A percentile compares a stretch with the other conserved stretches of the same genome.
Evolutionary conservation across 2,797 vertebrate genomes (phyloP).

Genomic region (Antrozous pallidus): DNA sequence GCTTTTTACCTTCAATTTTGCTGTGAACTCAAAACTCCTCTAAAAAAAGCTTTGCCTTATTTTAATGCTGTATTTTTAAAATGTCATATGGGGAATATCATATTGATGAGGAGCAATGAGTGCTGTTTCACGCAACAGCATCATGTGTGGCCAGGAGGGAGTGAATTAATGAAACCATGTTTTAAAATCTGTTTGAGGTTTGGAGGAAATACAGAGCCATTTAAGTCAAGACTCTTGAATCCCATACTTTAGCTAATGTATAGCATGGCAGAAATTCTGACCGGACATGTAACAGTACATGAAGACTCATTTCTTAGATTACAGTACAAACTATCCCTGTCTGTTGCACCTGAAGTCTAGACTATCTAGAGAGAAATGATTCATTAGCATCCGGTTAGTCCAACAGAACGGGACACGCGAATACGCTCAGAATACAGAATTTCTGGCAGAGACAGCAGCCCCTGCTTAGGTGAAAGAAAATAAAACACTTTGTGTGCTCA

Average conservation of each 20-base stretch:
- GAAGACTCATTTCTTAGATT: neutral
- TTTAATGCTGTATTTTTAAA: neutral
- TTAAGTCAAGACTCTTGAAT: neutral
- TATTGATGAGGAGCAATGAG: neutral
- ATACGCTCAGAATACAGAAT: neutral
- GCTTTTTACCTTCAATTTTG: neutral
- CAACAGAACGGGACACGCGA: neutral
- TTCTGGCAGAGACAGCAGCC: neutral
- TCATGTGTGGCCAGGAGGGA: neutral
- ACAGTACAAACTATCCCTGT: neutral
- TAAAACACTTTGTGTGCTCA: neutral
- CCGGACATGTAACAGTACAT: neutral
- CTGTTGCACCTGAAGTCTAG: neutral
- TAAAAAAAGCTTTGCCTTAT: neutral
- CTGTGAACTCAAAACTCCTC: neutral
- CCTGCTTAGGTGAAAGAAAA: neutral
- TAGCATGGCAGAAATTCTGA: neutral
- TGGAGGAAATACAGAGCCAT: neutral
- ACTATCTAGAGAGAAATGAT: neutral
- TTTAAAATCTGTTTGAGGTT: conserved; percentile 26
- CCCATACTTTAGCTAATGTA: neutral
- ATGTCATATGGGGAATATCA: neutral
- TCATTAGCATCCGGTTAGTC: conserved; percentile 8
- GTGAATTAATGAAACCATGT: neutral
- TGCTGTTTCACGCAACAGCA: neutral